Base-by-base conservation (phyloP, 1,140 invertebrate genomes). In the Apis cerana region DNA sequence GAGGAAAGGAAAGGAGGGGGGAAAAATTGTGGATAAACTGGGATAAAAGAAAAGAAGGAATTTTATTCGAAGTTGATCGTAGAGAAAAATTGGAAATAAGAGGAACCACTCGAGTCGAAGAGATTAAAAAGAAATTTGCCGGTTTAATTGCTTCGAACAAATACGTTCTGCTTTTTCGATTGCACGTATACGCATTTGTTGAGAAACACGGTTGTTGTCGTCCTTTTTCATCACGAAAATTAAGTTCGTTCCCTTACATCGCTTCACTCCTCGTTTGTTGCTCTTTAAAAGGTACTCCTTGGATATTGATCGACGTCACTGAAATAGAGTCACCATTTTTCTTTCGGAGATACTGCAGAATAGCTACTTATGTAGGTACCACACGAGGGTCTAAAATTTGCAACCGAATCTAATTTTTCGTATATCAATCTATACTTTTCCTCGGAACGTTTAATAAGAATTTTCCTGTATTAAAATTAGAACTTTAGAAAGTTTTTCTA, bases 261-360 rank as follows among this genome's bases (percentile, higher is more conserved):
- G 76, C 76, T 79, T 79, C 65, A 1, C 23, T 79, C 33, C 70
- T 80, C 69, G 48, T 74, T 80, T 74, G 50, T 48, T 64, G 17
- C 50, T 70, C 56, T 58, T 76, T 75, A 75, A 52, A 85, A 82
- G 58, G 56, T 78, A 59, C 84, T 82, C 78, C 69, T 85, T 74
- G 74, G 85, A 82, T 85, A 85, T 85, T 85, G 76, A 77, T 43
- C 62, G 56, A 82, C 19, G 71, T 72, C 56, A 43, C 68, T 54
- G 68, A 72, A 72, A 62, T n/a, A 72, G 21, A 52, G n/a, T 27
- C n/a, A 11, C 27, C 48, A 2, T 27, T 50, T 59, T 52, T n/a
- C n/a, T 61, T 50, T 48, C 21, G 15, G 0, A 59, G 71, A 54
- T 56, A 33, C 52, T 52, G 48, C 69, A 13, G 52, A 43, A 72